phyloP scores from a whole-genome alignment of 2,797 vertebrate genomes.

The Rhynchotus rufescens region DNA sequence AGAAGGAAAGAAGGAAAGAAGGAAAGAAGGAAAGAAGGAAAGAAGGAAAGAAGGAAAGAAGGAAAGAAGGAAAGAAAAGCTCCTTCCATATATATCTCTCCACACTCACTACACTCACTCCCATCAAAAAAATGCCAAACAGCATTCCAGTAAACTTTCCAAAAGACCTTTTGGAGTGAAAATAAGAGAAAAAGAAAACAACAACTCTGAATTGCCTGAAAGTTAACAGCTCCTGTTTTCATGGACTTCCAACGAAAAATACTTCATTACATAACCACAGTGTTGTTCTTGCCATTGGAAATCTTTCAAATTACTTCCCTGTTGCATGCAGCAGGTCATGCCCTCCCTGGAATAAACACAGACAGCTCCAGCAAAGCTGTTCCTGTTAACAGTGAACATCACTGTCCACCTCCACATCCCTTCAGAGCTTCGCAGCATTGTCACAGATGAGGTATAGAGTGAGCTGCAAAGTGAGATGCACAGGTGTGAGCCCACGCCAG shows the following conservation, averaged over 20 bases:
- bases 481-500: neutral
- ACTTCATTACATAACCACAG: neutral
- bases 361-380: neutral
- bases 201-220: neutral
- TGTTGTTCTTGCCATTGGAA: conserved; percentile 11
- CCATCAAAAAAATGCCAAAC: neutral
- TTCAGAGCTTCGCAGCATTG: neutral
- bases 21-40: neutral
- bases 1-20: too few relatives aligned
- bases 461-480: too few relatives aligned
- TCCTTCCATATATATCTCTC: neutral
- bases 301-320: conserved; percentile 20
- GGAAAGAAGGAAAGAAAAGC: neutral
- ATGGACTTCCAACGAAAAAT: neutral
- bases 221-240: conserved; percentile 63
- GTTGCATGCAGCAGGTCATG: conserved; percentile 36
- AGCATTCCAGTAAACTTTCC: conserved; percentile 1
- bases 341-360: neutral
- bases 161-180: conserved; percentile 20
- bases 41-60: too few relatives aligned
- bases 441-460: neutral
- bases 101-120: neutral
- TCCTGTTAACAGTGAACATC: neutral
- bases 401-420: neutral
- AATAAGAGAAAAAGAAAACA: conserved; percentile 37